Evolutionary conservation across 2,797 vertebrate species (phyloP), one percentile per base, ranked within the genome.

Genomic region (Enteromius trimaculatus): DNA sequence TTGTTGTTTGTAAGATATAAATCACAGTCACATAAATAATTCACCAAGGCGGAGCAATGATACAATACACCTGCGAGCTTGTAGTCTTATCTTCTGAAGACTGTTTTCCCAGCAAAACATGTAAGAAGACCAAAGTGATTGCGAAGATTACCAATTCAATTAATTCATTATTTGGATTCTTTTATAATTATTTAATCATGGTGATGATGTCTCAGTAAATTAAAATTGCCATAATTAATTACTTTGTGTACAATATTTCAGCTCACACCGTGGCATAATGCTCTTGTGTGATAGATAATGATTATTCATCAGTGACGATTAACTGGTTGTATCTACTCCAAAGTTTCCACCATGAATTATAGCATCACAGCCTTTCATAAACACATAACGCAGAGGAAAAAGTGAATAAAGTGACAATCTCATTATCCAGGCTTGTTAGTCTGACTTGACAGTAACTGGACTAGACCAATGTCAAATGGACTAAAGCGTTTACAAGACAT

Each of bases 21-120:
- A 88, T 87, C 75, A 80, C 53, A 71, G 34, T 26, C 79, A 23
- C 31, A 85, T 87, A 77, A 87, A 85, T 84, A 84, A 87, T 87
- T 85, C 79, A 86, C 51, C 9, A 44, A 68, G 26, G 75, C 60
- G 34, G 49, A 83, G 47, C 44, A 64, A 42, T 85, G 83, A 85
- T 83, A 66, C 62, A 80, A 77, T 83, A 70, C 84, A 77, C 84
- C 79, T 81, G 70, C 42, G 14, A 71, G 42, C 47, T 8, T n/a
- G 17, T 19, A 81, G 26, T 68, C 26, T 81, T 86, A 86, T 86
- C 78, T 83, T 81, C 68, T 64, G 58, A 53, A 21, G 70, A 79
- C 66, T 51, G 39, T 31, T 53, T 85, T 47, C 29, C n/a, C 21
- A 49, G 42, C 23, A 47, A 51, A 79, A 51, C 64, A 76, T 64